These are phyloP conservation scores for Tinamus guttatus DNA, from an alignment of 2,113 vertebrate species.

Conservation along the genomic window DNA sequence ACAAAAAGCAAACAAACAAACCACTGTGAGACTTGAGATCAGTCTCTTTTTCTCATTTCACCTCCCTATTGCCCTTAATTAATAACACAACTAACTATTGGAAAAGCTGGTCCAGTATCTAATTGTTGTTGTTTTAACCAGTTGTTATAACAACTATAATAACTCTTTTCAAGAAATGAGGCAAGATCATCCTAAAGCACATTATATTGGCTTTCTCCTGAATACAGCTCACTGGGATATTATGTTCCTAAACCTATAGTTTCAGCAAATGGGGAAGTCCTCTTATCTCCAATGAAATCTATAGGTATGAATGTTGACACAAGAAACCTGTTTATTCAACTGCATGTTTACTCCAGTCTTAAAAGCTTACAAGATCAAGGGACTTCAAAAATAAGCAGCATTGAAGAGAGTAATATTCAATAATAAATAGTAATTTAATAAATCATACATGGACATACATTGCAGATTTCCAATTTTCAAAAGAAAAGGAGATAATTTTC, in stretches of 20 bases:
- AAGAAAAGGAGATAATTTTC: background rate
- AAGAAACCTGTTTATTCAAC: background rate
- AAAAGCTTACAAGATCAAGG: background rate
- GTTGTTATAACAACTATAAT: background rate
- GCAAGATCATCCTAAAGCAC: background rate
- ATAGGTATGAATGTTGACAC: background rate
- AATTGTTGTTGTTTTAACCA: no score
- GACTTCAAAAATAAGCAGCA: background rate
- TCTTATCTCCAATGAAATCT: background rate
- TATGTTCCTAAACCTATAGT: background rate
- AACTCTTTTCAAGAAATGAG: background rate
- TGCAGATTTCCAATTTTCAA: background rate
- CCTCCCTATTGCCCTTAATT: background rate
- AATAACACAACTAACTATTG: fast-evolving
- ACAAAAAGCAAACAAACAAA: no score
- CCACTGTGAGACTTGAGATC: background rate
- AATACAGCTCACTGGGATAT: background rate
- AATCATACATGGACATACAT: background rate
- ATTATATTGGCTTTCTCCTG: background rate
- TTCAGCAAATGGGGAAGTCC: background rate
- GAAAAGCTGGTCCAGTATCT: background rate
- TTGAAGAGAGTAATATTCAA: background rate
- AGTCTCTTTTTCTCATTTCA: background rate
- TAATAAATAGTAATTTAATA: background rate
- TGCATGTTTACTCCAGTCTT: background rate